Evolutionary conservation across 1,140 invertebrate genomes (phyloP).

Genomic region (Drosophila santomea): DNA sequence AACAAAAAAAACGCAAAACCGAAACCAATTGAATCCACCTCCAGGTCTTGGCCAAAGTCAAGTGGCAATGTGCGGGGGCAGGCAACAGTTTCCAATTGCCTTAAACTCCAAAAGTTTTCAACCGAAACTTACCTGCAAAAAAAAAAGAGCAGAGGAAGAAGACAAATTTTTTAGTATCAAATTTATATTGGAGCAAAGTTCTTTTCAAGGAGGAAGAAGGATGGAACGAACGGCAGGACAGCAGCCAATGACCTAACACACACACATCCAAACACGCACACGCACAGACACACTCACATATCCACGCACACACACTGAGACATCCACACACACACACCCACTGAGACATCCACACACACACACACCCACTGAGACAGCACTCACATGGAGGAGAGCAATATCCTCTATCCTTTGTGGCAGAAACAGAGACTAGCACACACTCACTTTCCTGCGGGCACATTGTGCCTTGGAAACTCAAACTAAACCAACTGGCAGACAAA

Average conservation of each 20-base stretch:
- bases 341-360: conserved; percentile 2
- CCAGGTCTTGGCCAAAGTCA: conserved; percentile 42
- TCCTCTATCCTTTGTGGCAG: conserved; percentile 56
- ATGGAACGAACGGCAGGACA: conserved; percentile 1
- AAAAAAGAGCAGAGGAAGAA: conserved; percentile 14
- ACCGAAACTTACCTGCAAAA: conserved; percentile 66
- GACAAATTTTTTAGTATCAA: conserved; percentile 47
- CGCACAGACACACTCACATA: conserved; percentile 19
- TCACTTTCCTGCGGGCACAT: conserved; percentile 72
- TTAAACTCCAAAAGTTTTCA: conserved; percentile 45
- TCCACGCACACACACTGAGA: conserved; percentile 3
- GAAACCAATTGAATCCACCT: conserved; percentile 45
- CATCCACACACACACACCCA: conserved; percentile 8
- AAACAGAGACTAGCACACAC: conserved; percentile 43
- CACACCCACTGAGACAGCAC: conserved; percentile 5
- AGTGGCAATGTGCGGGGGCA: conserved; percentile 40
- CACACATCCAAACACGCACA: conserved; percentile 10
- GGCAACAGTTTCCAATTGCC: conserved; percentile 42
- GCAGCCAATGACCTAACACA: conserved; percentile 63
- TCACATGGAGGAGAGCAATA: conserved; percentile 37
- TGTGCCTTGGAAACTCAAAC: conserved; percentile 31
- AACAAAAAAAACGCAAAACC: background rate
- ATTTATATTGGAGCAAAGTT: conserved; percentile 56
- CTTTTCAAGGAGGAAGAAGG: conserved; percentile 1
- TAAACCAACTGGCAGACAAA: conserved; percentile 58